A percentile compares a stretch with the other conserved stretches of the same genome.
phyloP scores from a whole-genome alignment of 53 echinoderm and acorn worm species.

The Hippasteria phrygiana region DNA sequence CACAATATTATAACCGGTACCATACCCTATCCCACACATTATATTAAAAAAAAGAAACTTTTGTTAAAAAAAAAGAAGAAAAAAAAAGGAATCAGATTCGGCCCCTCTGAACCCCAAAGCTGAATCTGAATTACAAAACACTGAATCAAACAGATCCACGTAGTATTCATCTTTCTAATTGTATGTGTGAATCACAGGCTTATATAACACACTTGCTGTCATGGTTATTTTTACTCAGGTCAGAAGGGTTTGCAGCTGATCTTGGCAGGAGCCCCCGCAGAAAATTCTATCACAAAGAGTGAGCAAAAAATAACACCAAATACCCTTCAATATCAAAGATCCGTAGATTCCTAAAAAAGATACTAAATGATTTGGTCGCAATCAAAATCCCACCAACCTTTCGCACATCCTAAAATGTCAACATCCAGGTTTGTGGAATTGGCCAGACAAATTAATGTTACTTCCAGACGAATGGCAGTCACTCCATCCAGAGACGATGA shows the following conservation, averaged over 20 bases:
- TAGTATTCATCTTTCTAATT: background rate
- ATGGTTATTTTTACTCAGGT: background rate
- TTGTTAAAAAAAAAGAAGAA: no score
- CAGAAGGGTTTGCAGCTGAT: background rate
- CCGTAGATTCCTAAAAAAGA: background rate
- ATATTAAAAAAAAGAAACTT: no score
- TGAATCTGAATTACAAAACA: no score
- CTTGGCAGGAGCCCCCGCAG: background rate
- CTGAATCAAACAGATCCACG: background rate
- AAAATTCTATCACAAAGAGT: background rate
- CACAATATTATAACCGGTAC: no score
- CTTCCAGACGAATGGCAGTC: background rate
- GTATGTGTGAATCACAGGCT: background rate
- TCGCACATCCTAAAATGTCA: constrained; percentile 14
- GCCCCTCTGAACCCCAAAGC: no score
- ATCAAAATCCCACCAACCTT: background rate
- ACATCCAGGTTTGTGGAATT: constrained; percentile 1
- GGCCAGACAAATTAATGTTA: background rate
- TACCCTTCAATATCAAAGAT: background rate
- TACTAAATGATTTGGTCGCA: background rate
- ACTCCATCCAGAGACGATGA: background rate
- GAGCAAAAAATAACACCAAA: background rate
- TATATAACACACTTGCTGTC: background rate
- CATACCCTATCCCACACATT: no score
- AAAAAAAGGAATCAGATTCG: no score